Percentiles rank a stretch among this genome's conserved stretches.
These are phyloP conservation scores for Pteromalus puparum DNA, from an alignment of 1,140 invertebrate genomes.

Conservation along the genomic window DNA sequence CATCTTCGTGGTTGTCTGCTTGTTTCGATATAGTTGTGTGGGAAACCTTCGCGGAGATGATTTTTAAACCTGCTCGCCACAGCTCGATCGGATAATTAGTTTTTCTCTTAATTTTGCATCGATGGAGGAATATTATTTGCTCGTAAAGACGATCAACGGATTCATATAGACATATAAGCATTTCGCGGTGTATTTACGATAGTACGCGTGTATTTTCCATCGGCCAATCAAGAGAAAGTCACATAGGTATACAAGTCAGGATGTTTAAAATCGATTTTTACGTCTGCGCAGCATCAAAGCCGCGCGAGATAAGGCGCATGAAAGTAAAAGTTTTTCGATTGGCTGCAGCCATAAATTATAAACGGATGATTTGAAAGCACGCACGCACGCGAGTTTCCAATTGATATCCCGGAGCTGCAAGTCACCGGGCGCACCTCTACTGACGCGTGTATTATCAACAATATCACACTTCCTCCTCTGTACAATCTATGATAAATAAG, in stretches of 20 bases:
- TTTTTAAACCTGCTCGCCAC: no score
- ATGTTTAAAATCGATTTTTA: neutral
- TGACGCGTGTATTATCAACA: neutral
- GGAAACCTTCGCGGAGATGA: no score
- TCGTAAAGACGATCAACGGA: neutral
- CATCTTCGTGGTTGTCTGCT: neutral
- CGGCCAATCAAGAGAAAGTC: neutral
- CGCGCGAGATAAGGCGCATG: neutral
- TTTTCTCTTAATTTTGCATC: neutral
- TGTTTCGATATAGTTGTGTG: neutral
- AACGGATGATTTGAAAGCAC: neutral
- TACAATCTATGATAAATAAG: no score
- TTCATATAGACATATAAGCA: no score
- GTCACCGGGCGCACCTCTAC: neutral
- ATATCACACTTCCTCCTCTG: neutral
- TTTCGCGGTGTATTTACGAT: no score
- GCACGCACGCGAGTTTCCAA: neutral
- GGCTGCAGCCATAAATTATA: neutral
- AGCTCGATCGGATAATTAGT: neutral
- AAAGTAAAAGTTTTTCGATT: neutral
- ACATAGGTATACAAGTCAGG: neutral
- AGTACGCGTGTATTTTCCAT: no score
- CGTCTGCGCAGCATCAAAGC: neutral
- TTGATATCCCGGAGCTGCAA: neutral
- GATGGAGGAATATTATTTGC: neutral